Evolutionary conservation across 2,113 vertebrate species (phyloP).

Genomic region (Geococcyx californianus): DNA sequence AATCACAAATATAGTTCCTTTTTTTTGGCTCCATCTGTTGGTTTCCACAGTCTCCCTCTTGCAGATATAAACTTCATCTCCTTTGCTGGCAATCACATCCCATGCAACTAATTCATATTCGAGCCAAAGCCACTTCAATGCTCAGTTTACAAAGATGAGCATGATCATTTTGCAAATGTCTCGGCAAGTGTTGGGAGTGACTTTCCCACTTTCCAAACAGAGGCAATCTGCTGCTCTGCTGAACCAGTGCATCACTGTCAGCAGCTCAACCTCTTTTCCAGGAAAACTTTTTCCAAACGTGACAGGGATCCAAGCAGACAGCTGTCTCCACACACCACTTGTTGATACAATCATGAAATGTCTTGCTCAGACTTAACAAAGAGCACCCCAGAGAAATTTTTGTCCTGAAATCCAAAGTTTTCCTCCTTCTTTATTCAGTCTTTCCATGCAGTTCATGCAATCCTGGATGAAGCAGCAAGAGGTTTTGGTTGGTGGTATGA

Average conservation of each 20-base stretch:
- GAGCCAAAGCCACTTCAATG: background rate
- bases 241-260: background rate
- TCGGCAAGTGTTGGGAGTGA: background rate
- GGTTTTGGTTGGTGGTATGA: background rate
- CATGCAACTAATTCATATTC: background rate
- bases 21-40: background rate
- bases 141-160: background rate
- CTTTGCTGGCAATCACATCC: background rate
- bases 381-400: background rate
- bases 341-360: background rate
- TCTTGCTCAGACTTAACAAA: background rate
- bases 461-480: background rate
- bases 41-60: background rate
- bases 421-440: background rate
- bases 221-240: constrained; percentile 20
- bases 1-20: background rate
- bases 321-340: background rate
- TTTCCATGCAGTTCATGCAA: background rate
- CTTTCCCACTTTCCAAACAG: constrained; percentile 21
- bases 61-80: background rate
- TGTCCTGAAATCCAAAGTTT: background rate
- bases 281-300: background rate
- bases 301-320: background rate
- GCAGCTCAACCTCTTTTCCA: background rate
- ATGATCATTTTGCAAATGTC: background rate